These are phyloP conservation scores for Pogoniulus pusillus DNA, from an alignment of 2,797 vertebrate genomes.

Conservation along the genomic window DNA sequence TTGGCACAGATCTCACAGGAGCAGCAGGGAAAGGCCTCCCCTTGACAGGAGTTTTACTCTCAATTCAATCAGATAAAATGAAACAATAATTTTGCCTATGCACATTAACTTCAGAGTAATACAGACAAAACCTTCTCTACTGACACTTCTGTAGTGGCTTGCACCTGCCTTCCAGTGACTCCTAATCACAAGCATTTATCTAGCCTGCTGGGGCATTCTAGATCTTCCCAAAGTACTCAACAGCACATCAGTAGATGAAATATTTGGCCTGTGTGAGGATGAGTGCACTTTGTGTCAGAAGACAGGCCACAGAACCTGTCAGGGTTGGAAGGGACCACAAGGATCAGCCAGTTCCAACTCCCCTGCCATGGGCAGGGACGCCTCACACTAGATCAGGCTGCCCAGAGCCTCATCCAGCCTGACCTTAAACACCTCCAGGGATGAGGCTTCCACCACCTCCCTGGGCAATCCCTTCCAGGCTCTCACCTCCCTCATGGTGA, in stretches of 20 bases:
- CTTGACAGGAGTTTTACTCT: neutral
- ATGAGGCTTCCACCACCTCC: too few species aligned
- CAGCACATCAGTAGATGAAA: neutral
- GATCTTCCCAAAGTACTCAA: neutral
- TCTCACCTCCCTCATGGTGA: too few species aligned
- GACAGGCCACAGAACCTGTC: too few species aligned
- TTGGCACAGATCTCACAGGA: neutral
- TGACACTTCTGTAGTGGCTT: neutral
- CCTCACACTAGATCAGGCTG: too few species aligned
- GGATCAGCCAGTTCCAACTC: too few species aligned
- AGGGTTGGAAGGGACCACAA: too few species aligned
- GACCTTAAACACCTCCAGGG: too few species aligned
- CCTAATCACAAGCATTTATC: neutral
- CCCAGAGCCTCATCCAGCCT: too few species aligned
- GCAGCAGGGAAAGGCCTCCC: neutral
- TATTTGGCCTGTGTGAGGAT: neutral
- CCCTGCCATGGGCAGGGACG: too few species aligned
- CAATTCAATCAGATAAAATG: neutral
- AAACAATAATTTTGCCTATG: neutral
- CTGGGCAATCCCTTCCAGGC: too few species aligned
- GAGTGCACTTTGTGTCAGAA: neutral
- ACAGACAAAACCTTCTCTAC: neutral
- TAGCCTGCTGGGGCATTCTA: neutral
- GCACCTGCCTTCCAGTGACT: neutral
- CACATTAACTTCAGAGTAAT: neutral